Conservation (phyloP, 2,888 invertebrate genomes). For the Athalia circularis region DNA sequence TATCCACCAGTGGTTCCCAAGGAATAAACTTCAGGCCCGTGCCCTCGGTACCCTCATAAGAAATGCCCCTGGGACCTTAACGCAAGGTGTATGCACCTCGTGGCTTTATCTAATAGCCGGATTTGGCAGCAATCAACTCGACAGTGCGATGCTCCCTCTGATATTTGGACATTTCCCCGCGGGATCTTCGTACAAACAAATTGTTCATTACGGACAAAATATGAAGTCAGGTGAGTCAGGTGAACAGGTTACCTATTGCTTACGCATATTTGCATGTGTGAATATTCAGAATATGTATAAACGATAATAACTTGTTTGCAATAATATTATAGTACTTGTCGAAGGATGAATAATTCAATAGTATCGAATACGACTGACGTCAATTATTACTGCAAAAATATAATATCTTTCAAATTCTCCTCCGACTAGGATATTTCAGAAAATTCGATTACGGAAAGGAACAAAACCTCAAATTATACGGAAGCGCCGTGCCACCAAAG, state of each 20-base stretch:
- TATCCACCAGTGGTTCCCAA: constrained; percentile 69
- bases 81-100: constrained; percentile 72
- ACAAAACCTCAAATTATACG: constrained; percentile 75
- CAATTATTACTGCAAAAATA: no score
- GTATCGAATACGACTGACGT: no score
- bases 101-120: constrained; percentile 75
- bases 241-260: not conserved
- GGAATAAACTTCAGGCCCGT: constrained; percentile 67
- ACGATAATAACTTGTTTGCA: no score
- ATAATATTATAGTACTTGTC: no score
- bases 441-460: constrained; percentile 77
- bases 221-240: constrained; percentile 69
- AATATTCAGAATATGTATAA: no score
- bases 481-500: constrained; percentile 75
- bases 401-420: no score
- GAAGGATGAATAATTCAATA: no score
- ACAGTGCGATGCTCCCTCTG: constrained; percentile 69
- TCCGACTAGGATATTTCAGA: constrained; percentile 76
- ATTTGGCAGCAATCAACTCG: constrained; percentile 73
- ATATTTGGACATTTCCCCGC: constrained; percentile 72
- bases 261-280: not conserved
- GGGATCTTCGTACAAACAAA: constrained; percentile 72
- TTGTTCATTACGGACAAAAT: constrained; percentile 71
- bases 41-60: constrained; percentile 65
- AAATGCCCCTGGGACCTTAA: constrained; percentile 65